Evolutionary conservation across 2,797 vertebrate species (phyloP), one percentile per base, ranked within the genome.

Genomic region (Champsocephalus esox): DNA sequence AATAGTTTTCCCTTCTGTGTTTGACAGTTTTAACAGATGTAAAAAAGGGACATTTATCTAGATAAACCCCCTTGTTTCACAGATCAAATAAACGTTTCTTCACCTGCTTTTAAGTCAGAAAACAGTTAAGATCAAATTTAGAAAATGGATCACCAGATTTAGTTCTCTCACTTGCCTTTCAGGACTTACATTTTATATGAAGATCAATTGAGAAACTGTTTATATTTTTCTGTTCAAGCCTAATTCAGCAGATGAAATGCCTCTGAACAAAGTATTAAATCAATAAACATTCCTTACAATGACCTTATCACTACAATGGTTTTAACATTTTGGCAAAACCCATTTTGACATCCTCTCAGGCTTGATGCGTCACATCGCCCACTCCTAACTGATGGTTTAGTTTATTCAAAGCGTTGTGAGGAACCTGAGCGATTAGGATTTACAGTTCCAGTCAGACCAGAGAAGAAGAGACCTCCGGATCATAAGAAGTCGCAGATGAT

Each of bases 341-440:
- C 50, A 51, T 17, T 12, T 21, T 16, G 21, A 41, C 41, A 70
- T 19, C 14, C 63, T 72, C 52, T 51, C 60, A 44, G 64, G 58
- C 55, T 64, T 46, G 66, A 11, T 24, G 46, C 43, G 5, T 64
- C 52, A n/a, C 19, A 34, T 50, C 46, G 55, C 60, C 77, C 63
- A 12, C 68, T 28, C 24, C 24, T 28, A 28, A 28, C 24, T 28
- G 24, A 28, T 28, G 49, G 21, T 84, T 44, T 50, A 81, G 4
- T 38, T 38, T 38, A 7, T 38, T 38, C 8, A 87, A 87, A 90
- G 92, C 90, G 87, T 92, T 77, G 78, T 44, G 76, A 86, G 84
- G 83, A 87, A 94, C 94, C 93, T 95, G 94, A 95, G 94, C 74
- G 77, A 80, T 69, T 55, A 65, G 72, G 67, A 63, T 57, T 75